These are phyloP conservation scores for Myotis vivesi DNA, from an alignment of 2,797 vertebrate species.

Conservation along the genomic window DNA sequence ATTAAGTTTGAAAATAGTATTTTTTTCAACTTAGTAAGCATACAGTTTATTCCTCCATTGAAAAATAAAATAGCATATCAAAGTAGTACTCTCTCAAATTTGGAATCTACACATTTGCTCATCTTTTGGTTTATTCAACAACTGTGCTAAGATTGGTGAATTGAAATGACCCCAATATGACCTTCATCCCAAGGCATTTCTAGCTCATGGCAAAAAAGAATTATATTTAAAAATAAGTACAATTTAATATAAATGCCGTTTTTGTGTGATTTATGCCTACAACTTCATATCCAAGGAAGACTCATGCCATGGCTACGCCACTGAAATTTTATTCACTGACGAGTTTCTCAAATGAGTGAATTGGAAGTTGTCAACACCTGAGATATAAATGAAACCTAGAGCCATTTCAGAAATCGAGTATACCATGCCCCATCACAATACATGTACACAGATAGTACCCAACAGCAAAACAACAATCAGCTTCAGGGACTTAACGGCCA, in stretches of 20 bases:
- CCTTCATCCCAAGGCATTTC: background rate
- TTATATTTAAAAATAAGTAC: background rate
- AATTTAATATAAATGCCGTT: background rate
- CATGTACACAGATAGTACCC: background rate
- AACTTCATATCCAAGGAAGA: background rate
- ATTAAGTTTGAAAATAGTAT: background rate
- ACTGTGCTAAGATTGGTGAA: no score
- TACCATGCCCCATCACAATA: background rate
- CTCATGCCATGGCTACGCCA: background rate
- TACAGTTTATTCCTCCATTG: background rate
- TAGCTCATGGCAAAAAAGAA: background rate
- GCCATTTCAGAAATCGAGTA: background rate
- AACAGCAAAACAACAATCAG: background rate
- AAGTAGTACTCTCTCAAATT: fast-evolving
- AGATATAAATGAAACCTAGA: background rate
- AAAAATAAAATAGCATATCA: background rate
- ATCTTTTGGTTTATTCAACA: background rate
- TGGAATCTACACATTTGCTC: background rate
- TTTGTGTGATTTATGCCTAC: background rate
- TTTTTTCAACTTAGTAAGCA: background rate
- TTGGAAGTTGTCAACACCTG: background rate
- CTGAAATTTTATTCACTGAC: background rate
- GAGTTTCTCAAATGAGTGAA: background rate
- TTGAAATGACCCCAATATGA: background rate
- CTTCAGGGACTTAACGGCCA: no score